phyloP scores from a whole-genome alignment of 2,113 vertebrate species.

The Halichoeres trimaculatus region DNA sequence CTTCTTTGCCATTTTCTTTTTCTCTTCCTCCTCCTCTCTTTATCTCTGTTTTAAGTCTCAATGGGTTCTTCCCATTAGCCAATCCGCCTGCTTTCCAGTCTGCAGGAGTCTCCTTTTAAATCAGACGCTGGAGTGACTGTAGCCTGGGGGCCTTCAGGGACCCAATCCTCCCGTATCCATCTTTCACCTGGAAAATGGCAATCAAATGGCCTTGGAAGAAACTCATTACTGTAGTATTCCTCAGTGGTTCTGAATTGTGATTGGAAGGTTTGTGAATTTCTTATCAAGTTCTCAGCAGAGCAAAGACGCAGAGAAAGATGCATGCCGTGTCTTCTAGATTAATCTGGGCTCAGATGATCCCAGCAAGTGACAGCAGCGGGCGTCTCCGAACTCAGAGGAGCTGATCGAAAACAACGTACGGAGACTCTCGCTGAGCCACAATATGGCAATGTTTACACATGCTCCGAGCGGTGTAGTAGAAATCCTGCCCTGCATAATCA shows the following conservation, averaged over 20 bases:
- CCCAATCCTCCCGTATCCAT: slow-evolving; percentile 60
- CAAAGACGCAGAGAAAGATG: slow-evolving; percentile 50
- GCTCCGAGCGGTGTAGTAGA: slow-evolving; percentile 70
- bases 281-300: slow-evolving; percentile 70
- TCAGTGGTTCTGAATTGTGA: slow-evolving; percentile 73
- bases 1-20: slow-evolving; percentile 38
- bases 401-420: slow-evolving; percentile 46
- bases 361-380: slow-evolving; percentile 42
- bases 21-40: slow-evolving; percentile 49
- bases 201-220: slow-evolving; percentile 70
- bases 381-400: slow-evolving; percentile 46
- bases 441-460: slow-evolving; percentile 77
- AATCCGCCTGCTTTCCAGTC: slow-evolving; percentile 61
- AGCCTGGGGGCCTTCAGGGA: slow-evolving; percentile 67
- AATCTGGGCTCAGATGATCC: slow-evolving; percentile 64
- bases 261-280: slow-evolving; percentile 68
- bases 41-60: slow-evolving; percentile 59
- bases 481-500: slow-evolving; percentile 68
- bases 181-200: slow-evolving; percentile 68
- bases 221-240: slow-evolving; percentile 76
- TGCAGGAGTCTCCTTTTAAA: slow-evolving; percentile 71
- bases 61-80: slow-evolving; percentile 68
- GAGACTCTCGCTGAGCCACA: slow-evolving; percentile 63
- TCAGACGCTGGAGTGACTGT: slow-evolving; percentile 58
- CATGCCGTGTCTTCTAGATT: slow-evolving; percentile 62